Conservation (phyloP, 2,888 invertebrate genomes). For the Caenorhabditis afra region DNA sequence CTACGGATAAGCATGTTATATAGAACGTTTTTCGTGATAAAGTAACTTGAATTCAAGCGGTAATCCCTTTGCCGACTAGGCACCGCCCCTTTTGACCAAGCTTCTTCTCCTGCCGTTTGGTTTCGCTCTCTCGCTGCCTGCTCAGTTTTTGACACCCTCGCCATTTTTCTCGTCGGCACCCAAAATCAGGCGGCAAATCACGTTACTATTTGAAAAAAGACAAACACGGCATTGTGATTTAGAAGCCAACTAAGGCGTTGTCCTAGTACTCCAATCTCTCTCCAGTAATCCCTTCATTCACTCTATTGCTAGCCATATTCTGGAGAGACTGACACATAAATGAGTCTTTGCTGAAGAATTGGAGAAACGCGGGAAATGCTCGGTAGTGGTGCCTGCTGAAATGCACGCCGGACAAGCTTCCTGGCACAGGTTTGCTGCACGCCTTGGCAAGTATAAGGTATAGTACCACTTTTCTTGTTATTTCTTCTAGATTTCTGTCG, state of each 20-base stretch:
- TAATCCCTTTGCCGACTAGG: constrained; percentile 22
- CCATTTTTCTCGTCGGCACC: constrained; percentile 15
- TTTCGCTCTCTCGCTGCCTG: constrained; percentile 50
- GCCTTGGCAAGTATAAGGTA: constrained; percentile 73
- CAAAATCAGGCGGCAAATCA: constrained; percentile 10
- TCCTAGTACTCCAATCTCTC: constrained; percentile 39
- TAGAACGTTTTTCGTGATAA: neutral
- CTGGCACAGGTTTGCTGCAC: constrained; percentile 72
- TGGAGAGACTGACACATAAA: constrained; percentile 46
- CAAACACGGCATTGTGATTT: constrained; percentile 13
- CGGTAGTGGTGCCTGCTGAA: constrained; percentile 65
- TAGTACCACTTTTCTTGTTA: constrained; percentile 15
- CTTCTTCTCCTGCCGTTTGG: constrained; percentile 25
- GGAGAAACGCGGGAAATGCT: constrained; percentile 62
- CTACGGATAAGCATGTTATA: too few relatives aligned
- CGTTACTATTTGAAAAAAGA: neutral
- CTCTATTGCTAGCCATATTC: constrained; percentile 30
- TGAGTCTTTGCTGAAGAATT: constrained; percentile 56
- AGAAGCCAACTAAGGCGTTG: constrained; percentile 11
- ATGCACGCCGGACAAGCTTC: constrained; percentile 73
- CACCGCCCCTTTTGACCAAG: constrained; percentile 50
- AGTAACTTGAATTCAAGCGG: neutral
- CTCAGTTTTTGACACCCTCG: constrained; percentile 57
- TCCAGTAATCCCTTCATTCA: constrained; percentile 37
- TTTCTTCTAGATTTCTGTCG: too few relatives aligned